Evolutionary conservation across 2,113 vertebrate genomes (phyloP).

Genomic region (Garra rufa): DNA sequence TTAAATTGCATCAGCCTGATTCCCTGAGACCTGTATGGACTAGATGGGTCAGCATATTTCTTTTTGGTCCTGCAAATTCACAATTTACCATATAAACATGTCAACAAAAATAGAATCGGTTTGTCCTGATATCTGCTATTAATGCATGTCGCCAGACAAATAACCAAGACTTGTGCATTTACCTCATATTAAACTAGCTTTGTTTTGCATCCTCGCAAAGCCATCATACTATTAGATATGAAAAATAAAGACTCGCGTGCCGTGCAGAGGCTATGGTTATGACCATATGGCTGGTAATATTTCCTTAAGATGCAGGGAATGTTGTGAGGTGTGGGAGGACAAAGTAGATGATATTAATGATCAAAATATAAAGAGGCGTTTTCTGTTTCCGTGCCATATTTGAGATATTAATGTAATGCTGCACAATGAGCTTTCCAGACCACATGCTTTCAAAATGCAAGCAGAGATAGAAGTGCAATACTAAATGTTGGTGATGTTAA

Average conservation of each 20-base stretch:
- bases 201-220: background rate
- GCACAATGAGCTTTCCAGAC: background rate
- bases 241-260: background rate
- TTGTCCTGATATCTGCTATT: background rate
- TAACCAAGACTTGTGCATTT: background rate
- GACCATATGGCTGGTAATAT: background rate
- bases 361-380: background rate
- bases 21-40: background rate
- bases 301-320: background rate
- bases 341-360: slow-evolving; percentile 1
- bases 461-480: background rate
- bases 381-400: background rate
- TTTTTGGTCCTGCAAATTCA: background rate
- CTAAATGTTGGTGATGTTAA: background rate
- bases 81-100: background rate
- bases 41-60: background rate
- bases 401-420: background rate
- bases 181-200: background rate
- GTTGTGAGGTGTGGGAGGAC: background rate
- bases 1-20: background rate
- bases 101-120: background rate
- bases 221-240: background rate
- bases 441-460: background rate
- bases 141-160: background rate
- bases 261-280: background rate